These are phyloP conservation scores for Melanargia galathea DNA, from an alignment of 2,888 invertebrate species.

Conservation along the genomic window DNA sequence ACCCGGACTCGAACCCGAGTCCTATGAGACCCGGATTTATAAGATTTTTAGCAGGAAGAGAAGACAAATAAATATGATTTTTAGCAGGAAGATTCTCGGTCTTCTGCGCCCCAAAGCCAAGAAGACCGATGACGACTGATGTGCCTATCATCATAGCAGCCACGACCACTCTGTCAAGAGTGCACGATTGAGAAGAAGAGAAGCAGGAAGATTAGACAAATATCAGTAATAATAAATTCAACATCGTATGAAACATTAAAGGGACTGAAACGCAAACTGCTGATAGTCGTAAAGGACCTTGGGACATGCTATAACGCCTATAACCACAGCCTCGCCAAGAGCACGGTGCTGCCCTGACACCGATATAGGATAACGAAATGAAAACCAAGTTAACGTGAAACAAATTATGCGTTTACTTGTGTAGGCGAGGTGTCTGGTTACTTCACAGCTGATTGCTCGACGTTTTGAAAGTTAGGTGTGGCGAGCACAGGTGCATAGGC, in stretches of 20 bases:
- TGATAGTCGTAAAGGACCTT: conserved; percentile 31
- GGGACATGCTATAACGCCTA: conserved; percentile 27
- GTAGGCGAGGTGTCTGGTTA: conserved; percentile 27
- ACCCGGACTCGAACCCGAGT: too few relatives aligned
- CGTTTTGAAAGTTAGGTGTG: background rate
- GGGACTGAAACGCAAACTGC: conserved; percentile 29
- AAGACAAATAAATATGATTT: too few relatives aligned
- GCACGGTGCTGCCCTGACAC: conserved; percentile 59
- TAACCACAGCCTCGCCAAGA: conserved; percentile 30
- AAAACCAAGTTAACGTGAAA: conserved; percentile 28
- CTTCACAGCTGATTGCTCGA: background rate
- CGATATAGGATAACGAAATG: conserved; percentile 62
- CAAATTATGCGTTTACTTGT: conserved; percentile 22
- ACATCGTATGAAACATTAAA: conserved; percentile 20
- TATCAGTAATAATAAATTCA: background rate
- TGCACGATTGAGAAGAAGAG: too few relatives aligned
- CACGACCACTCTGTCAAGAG: too few relatives aligned
- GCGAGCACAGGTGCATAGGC: background rate
- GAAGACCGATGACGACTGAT: too few relatives aligned
- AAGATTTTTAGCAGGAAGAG: too few relatives aligned
- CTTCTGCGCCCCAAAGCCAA: too few relatives aligned
- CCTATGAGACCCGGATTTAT: too few relatives aligned
- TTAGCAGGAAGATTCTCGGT: too few relatives aligned
- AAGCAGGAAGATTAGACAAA: background rate
- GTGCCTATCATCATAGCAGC: too few relatives aligned